These are phyloP conservation scores for Microctenopoma stevenorrisi DNA, from an alignment of 2,797 vertebrate genomes.

Conservation along the genomic window DNA sequence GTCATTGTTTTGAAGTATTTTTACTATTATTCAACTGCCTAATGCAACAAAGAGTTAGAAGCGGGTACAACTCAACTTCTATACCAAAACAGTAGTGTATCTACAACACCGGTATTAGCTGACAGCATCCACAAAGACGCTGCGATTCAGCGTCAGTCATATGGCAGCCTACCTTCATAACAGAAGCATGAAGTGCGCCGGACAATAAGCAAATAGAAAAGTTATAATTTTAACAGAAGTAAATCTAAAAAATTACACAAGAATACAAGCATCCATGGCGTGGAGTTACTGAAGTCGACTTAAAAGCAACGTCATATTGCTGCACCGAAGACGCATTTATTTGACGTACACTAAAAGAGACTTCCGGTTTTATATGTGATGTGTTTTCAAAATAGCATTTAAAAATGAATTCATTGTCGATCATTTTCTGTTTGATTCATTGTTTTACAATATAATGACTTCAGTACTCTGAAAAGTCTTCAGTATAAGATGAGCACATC, in stretches of 20 bases:
- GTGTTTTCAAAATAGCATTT: constrained; percentile 44
- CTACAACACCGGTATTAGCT: background rate
- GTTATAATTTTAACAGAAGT: background rate
- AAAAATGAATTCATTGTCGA: too few relatives aligned
- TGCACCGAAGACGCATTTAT: constrained; percentile 39
- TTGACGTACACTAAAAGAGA: constrained; percentile 3
- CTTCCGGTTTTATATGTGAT: constrained; percentile 9
- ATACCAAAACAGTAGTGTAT: background rate
- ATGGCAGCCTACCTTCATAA: constrained; percentile 45
- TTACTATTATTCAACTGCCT: background rate
- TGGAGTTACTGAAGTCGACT: background rate
- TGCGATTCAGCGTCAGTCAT: background rate
- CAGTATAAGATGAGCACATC: too few relatives aligned
- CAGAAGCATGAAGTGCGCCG: rapidly evolving
- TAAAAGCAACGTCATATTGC: constrained; percentile 9
- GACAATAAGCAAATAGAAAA: too few relatives aligned
- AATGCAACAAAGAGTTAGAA: too few relatives aligned
- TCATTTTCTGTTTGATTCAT: background rate
- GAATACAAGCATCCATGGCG: background rate
- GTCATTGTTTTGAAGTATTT: background rate
- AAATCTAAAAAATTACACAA: background rate
- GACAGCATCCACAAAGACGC: background rate
- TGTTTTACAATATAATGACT: background rate
- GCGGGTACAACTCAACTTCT: too few relatives aligned
- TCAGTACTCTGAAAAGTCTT: too few relatives aligned